Evolutionary conservation across 1,140 invertebrate genomes (phyloP), one percentile per base, ranked within the genome.

Genomic region (Limonius californicus): DNA sequence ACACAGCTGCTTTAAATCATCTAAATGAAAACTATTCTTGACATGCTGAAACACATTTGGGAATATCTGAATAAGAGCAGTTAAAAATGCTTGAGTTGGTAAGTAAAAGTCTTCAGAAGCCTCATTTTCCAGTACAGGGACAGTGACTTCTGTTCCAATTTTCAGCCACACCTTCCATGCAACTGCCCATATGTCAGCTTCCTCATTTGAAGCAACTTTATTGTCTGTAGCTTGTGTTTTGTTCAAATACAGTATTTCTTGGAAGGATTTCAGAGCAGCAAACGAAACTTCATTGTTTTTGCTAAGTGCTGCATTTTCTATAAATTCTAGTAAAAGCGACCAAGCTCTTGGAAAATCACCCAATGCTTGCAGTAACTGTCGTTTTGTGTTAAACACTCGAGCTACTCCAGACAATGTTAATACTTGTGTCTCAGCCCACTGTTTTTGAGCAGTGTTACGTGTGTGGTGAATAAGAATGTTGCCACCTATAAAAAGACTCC

Each of bases 391-490:
- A 77, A 98, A 97, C 47, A 85, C 85, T 9, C 85, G 76, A 3
- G 84, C 85, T 35, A 87, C 85, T 0, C 85, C 85, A 0, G 85
- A 86, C 0, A 87, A 66, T 0, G 83, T 85, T 35, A 87, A 68
- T 18, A 86, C 84, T 79, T 82, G 69, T 3, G 97, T 99, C 79
- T 99, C 97, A 6, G 96, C 95, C 97, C 97, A 99, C 75, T 99
- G 97, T 73, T 99, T 99, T 74, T 98, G 94, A 14, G 96, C 95
- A 0, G 97, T 99, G 77, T 99, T 98, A 66, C 97, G 84, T 0
- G 95, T 97, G 78, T 99, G 97, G 79, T 99, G 97, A 68, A 99
- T 98, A 0, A 99, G 81, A 68, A 99, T 96, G 73, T 96, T 96
- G 43, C 91, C 92, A 50, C 61, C 61, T 47, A 43, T 6, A 11